Conservation (phyloP, 1,140 invertebrate species). For the Drosophila bocqueti region DNA sequence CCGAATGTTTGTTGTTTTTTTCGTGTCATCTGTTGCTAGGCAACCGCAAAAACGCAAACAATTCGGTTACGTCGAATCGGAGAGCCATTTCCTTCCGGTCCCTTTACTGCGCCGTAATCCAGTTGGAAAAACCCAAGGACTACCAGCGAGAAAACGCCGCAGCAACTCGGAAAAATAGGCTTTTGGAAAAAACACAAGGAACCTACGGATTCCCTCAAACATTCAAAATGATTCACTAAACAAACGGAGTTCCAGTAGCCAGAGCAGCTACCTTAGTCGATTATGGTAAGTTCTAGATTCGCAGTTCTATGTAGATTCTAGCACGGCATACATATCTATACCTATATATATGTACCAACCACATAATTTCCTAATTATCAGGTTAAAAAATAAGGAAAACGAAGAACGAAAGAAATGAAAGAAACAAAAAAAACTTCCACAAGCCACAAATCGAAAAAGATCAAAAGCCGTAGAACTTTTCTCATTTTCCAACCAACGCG, state of each 20-base stretch:
- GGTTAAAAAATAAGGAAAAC: background rate
- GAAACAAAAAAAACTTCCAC: slow-evolving; percentile 37
- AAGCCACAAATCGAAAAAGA: slow-evolving; percentile 53
- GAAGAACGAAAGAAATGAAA: background rate
- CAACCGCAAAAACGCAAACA: slow-evolving; percentile 73
- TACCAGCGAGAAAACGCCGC: background rate
- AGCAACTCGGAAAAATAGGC: background rate
- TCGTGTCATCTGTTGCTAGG: slow-evolving; percentile 65
- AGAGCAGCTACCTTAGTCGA: slow-evolving; percentile 4
- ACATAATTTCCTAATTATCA: slow-evolving; percentile 12
- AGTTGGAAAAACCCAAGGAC: slow-evolving; percentile 39
- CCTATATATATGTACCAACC: background rate
- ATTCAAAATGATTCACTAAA: slow-evolving; percentile 13
- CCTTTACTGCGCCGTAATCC: slow-evolving; percentile 57
- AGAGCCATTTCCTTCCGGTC: slow-evolving; percentile 76
- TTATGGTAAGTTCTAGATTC: slow-evolving; percentile 41
- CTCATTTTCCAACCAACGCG: slow-evolving; percentile 59
- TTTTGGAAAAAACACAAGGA: background rate
- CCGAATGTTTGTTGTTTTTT: slow-evolving; percentile 65
- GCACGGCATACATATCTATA: background rate
- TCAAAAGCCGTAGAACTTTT: slow-evolving; percentile 71
- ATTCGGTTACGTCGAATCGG: slow-evolving; percentile 59
- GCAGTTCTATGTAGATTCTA: slow-evolving; percentile 1
- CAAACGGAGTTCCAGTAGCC: slow-evolving; percentile 18
- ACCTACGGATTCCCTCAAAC: background rate